Evolutionary conservation across 2,888 invertebrate species (phyloP).

Genomic region (Temnothorax unifasciatus): DNA sequence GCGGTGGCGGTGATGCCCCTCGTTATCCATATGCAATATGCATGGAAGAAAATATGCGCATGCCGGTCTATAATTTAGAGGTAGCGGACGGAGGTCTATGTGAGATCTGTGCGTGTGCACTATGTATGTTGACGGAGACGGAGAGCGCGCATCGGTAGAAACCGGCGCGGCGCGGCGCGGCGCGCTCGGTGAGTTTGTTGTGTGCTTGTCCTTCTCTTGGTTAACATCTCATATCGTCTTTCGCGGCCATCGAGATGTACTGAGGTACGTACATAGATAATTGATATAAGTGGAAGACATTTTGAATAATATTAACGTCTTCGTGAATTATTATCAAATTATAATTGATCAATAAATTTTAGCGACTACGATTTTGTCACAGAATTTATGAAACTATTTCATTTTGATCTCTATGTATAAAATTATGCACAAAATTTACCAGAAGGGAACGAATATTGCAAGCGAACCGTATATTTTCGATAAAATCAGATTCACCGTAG

Average conservation of each 20-base stretch:
- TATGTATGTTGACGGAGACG: constrained; percentile 32
- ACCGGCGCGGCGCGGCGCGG: too few species aligned
- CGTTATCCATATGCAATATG: constrained; percentile 53
- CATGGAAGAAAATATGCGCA: constrained; percentile 41
- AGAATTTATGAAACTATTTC: not conserved
- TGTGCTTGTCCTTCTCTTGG: not conserved
- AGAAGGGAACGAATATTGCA: not conserved
- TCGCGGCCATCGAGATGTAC: constrained; percentile 15
- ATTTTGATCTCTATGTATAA: not conserved
- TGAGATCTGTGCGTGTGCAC: not conserved
- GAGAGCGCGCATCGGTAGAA: not conserved
- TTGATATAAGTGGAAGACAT: not conserved
- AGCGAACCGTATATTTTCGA: constrained; percentile 23
- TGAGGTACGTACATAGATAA: not conserved
- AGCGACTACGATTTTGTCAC: not conserved
- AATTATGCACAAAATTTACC: constrained; percentile 17
- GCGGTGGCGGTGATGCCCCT: constrained; percentile 6
- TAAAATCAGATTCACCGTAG: constrained; percentile 46
- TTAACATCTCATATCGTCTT: constrained; percentile 26
- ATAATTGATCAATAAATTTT: not conserved
- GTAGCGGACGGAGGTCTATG: constrained; percentile 11
- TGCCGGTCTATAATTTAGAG: constrained; percentile 45
- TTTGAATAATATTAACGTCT: not conserved
- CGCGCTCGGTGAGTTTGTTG: not conserved
- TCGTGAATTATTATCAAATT: not conserved